A percentile compares a stretch with the other conserved stretches of the same genome.
phyloP scores from a whole-genome alignment of 2,797 vertebrate genomes.

The Meda fulgida region DNA sequence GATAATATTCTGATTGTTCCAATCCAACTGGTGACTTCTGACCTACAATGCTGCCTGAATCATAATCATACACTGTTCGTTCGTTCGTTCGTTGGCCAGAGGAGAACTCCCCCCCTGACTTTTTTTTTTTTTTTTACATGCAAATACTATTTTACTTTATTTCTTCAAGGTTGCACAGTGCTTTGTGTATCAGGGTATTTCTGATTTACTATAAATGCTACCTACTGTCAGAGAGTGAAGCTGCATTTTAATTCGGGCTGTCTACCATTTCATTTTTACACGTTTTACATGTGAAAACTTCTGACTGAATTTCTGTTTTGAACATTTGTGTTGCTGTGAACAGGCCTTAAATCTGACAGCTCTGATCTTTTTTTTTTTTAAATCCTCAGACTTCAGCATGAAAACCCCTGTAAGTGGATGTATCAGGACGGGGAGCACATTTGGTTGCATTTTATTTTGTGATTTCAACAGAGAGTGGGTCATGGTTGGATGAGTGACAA shows the following conservation, averaged over 20 bases:
- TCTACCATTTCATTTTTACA: neutral
- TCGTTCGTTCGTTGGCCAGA: too few relatives aligned
- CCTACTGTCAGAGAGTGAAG: neutral
- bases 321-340: neutral
- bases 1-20: too few relatives aligned
- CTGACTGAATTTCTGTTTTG: neutral
- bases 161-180: neutral
- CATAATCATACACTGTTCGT: too few relatives aligned
- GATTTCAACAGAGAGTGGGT: neutral
- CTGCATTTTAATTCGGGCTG: neutral
- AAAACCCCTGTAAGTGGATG: neutral
- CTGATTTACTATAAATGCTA: neutral
- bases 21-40: too few relatives aligned
- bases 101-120: too few relatives aligned
- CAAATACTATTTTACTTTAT: neutral
- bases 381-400: neutral
- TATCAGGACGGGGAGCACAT: neutral
- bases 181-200: neutral
- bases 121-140: neutral
- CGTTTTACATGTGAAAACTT: neutral
- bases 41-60: too few relatives aligned
- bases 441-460: neutral
- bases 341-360: neutral
- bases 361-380: neutral
- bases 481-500: neutral